These are phyloP conservation scores for Drosophila nr. perissopoda DNA, from an alignment of 2,888 invertebrate genomes.

Conservation along the genomic window DNA sequence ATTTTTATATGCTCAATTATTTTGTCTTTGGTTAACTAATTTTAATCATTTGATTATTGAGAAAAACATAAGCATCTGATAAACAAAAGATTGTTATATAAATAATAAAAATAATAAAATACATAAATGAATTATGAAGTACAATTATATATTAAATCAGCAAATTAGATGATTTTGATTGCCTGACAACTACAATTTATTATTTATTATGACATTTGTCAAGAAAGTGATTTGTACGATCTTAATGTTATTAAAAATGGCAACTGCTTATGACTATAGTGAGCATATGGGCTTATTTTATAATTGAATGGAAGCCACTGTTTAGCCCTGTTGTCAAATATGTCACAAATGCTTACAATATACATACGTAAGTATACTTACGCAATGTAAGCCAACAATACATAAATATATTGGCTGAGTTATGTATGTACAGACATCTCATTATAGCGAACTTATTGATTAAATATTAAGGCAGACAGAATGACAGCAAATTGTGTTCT, in stretches of 20 bases:
- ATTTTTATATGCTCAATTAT: too few relatives aligned
- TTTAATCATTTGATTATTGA: not conserved
- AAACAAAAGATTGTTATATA: too few relatives aligned
- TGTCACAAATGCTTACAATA: not conserved
- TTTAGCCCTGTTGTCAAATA: not conserved
- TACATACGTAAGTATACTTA: not conserved
- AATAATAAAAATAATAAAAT: not conserved
- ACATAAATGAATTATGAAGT: not conserved
- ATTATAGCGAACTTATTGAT: constrained; percentile 18
- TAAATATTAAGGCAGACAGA: constrained; percentile 11
- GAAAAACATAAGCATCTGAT: not conserved
- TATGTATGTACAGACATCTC: not conserved
- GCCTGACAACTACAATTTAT: not conserved
- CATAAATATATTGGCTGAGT: not conserved
- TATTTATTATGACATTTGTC: not conserved
- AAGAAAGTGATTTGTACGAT: not conserved
- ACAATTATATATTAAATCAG: not conserved
- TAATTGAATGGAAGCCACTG: not conserved
- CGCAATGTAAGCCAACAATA: not conserved
- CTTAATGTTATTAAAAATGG: not conserved
- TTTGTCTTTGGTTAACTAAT: not conserved
- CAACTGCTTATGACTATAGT: not conserved
- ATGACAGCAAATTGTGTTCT: not conserved
- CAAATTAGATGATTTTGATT: not conserved
- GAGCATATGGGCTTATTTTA: not conserved